A percentile compares a stretch with the other conserved stretches of the same genome.
Conservation (phyloP, 2,888 invertebrate genomes). For the Emesis furor region DNA sequence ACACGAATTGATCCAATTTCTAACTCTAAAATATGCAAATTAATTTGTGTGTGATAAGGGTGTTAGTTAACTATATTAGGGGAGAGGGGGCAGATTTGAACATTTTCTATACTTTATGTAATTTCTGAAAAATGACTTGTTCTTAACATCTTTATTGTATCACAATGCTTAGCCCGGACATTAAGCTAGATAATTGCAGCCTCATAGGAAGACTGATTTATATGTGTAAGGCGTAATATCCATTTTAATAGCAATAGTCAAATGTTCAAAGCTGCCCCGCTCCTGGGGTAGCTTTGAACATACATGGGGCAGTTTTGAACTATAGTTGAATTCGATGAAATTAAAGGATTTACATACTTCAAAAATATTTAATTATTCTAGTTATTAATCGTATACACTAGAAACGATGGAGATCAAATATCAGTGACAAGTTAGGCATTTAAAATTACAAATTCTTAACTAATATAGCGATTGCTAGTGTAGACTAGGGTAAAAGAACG, state of each 20-base stretch:
- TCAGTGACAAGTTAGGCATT: slow-evolving; percentile 26
- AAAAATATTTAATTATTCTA: not conserved
- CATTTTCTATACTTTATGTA: slow-evolving; percentile 32
- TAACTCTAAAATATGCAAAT: no score
- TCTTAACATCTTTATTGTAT: slow-evolving; percentile 1
- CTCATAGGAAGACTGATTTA: not conserved
- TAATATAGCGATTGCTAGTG: slow-evolving; percentile 27
- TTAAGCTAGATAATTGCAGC: not conserved
- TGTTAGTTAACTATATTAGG: no score
- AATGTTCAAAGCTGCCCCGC: slow-evolving; percentile 7
- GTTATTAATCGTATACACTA: not conserved
- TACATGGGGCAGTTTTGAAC: not conserved
- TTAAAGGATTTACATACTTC: not conserved
- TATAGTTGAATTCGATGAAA: not conserved
- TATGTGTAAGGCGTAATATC: not conserved
- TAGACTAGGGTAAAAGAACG: slow-evolving; percentile 21
- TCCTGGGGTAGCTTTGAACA: slow-evolving; percentile 14
- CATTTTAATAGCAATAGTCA: not conserved
- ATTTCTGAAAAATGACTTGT: not conserved
- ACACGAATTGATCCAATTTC: no score
- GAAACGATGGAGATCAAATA: slow-evolving; percentile 24
- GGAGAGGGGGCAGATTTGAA: slow-evolving; percentile 22
- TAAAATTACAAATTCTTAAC: slow-evolving; percentile 16
- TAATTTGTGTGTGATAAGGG: no score
- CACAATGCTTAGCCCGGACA: not conserved